Evolutionary conservation across 1,140 invertebrate species (phyloP).

Genomic region (Dendroctonus ponderosae): DNA sequence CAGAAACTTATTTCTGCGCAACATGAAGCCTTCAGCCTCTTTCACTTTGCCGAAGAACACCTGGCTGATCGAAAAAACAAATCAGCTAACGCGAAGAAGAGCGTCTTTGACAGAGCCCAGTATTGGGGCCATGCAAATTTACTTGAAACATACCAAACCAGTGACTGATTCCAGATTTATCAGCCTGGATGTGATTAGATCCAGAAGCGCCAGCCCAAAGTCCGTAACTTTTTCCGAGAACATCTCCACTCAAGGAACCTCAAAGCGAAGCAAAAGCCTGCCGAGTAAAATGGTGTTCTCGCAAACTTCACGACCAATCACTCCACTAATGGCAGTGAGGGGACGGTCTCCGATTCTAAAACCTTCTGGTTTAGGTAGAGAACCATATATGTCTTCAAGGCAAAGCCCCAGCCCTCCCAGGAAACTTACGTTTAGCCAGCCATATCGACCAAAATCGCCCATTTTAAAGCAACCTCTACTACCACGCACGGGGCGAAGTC

Average conservation of each 20-base stretch:
- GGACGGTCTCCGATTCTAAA: conserved; percentile 21
- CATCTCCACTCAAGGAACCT: conserved; percentile 42
- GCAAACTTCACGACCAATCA: conserved; percentile 39
- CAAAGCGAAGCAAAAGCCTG: conserved; percentile 54
- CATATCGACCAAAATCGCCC: conserved; percentile 41
- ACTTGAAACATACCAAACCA: conserved; percentile 66
- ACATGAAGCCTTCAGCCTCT: conserved; percentile 48
- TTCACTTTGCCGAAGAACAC: conserved; percentile 51
- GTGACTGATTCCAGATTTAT: conserved; percentile 71
- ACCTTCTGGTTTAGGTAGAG: conserved; percentile 37
- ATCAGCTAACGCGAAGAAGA: conserved; percentile 59
- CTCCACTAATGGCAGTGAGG: conserved; percentile 41
- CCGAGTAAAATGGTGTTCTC: conserved; percentile 37
- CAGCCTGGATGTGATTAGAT: conserved; percentile 57
- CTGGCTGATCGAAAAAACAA: conserved; percentile 62
- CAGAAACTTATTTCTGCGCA: conserved; percentile 65
- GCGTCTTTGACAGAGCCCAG: conserved; percentile 56
- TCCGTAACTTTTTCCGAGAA: conserved; percentile 41
- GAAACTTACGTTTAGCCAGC: conserved; percentile 39
- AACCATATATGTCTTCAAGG: conserved; percentile 33
- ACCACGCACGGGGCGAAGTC: conserved; percentile 33
- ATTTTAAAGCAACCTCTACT: conserved; percentile 39
- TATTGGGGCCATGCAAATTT: conserved; percentile 59
- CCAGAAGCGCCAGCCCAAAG: conserved; percentile 46
- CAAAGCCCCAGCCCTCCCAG: conserved; percentile 52